phyloP scores from a whole-genome alignment of 37 sponge, comb jelly and placozoan species.

The Halisarca cf. caerulea region DNA sequence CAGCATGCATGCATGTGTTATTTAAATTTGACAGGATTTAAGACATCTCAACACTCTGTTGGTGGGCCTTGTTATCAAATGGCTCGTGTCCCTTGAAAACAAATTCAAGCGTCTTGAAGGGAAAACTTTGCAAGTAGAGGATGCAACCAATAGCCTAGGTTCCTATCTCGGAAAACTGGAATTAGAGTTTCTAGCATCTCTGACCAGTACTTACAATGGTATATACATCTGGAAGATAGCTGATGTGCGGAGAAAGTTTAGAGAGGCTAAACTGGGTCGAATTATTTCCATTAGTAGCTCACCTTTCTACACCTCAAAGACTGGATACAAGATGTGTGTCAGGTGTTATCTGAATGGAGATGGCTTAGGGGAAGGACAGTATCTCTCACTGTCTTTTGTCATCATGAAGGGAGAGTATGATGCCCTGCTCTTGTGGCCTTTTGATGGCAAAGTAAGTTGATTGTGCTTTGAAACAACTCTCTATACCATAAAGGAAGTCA shows the following conservation, averaged over 20 bases:
- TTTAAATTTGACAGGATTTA: too few species aligned
- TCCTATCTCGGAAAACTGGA: conserved; percentile 68
- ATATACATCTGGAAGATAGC: conserved; percentile 38
- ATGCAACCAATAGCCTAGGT: neutral
- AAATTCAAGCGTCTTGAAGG: neutral
- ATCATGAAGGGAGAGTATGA: conserved; percentile 45
- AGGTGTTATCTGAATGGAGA: conserved; percentile 34
- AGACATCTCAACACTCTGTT: too few species aligned
- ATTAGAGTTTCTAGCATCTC: conserved; percentile 66
- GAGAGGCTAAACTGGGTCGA: conserved; percentile 13
- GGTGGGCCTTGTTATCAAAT: too few species aligned
- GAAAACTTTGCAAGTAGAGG: conserved; percentile 3
- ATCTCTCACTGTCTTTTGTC: conserved; percentile 12
- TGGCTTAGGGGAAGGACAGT: neutral
- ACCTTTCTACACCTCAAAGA: conserved; percentile 22
- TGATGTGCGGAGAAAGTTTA: neutral
- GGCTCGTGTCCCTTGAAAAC: neutral
- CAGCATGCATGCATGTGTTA: too few species aligned
- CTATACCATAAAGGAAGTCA: too few species aligned
- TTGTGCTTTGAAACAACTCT: neutral
- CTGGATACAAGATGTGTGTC: conserved; percentile 40
- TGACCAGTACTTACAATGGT: conserved; percentile 45
- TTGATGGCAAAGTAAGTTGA: conserved; percentile 25
- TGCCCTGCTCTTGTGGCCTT: conserved; percentile 26
- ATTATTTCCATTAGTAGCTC: conserved; percentile 1